These are phyloP conservation scores for Xiphophorus hellerii DNA, from an alignment of 2,113 vertebrate species.

Conservation along the genomic window DNA sequence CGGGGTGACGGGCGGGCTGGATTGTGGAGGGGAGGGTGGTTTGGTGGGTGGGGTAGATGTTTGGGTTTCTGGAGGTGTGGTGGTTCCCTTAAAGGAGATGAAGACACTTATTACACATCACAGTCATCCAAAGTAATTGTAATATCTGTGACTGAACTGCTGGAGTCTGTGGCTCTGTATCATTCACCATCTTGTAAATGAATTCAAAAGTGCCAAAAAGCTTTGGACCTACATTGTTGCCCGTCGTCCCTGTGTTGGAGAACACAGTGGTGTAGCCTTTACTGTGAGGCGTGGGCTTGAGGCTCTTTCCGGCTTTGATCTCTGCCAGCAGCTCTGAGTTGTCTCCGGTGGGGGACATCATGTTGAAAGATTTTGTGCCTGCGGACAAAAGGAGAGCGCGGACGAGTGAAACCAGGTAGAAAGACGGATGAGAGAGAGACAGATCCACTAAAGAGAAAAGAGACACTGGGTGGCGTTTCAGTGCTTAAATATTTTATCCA, in stretches of 20 bases:
- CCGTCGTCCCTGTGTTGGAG: constrained; percentile 85
- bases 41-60: constrained; percentile 61
- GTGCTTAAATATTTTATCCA: constrained; percentile 72
- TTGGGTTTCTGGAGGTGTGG: constrained; percentile 65
- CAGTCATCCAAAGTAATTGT: neutral
- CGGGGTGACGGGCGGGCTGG: constrained; percentile 60
- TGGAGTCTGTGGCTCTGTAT: neutral
- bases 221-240: constrained; percentile 80
- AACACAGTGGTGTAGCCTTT: constrained; percentile 94
- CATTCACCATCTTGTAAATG: neutral
- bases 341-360: constrained; percentile 98
- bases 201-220: neutral
- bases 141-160: neutral
- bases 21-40: constrained; percentile 51
- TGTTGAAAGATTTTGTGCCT: constrained; percentile 99
- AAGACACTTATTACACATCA: constrained; percentile 3
- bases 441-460: constrained; percentile 33
- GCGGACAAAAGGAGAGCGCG: constrained; percentile 44
- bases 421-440: constrained; percentile 37
- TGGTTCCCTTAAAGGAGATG: constrained; percentile 59
- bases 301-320: constrained; percentile 95
- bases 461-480: constrained; percentile 60
- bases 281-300: constrained; percentile 95
- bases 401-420: constrained; percentile 58
- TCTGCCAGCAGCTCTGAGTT: constrained; percentile 97